Base-by-base conservation (phyloP, 2,888 invertebrate genomes). In the Odontocolon sp. region DNA sequence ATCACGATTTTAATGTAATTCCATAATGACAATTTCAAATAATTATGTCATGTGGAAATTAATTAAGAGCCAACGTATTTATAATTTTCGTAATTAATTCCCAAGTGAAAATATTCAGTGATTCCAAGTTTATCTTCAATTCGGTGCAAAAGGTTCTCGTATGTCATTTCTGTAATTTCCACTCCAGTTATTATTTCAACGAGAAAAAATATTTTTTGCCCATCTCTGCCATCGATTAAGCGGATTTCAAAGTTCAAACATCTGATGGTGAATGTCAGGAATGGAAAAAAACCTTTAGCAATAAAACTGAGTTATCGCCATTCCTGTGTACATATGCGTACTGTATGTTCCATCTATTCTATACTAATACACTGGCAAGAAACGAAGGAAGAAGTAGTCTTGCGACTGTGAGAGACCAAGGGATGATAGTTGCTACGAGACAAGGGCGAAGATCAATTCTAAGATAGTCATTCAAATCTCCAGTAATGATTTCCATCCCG, bases 391-490 rank as follows among this genome's bases (percentile, higher is more conserved):
- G 31, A 14, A 36, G 33, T 47, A 40, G 50, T 73, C 42, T 45
- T 33, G 21, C 21, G 61, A 36, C 42, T 50, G 69, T 57, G 68
- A 42, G 56, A 78, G 77, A 67, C 68, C 74, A 68, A 70, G 57
- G 64, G 47, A 57, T 40, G 40, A 40, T 61, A 14, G 67, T 45
- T 21, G 47, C 18, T 26, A 31, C 73, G 66, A 70, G 77, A 68
- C 74, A 64, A 79, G 56, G 61, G 75, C 78, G 81, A 80, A 87
- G 89, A 89, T 89, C 87, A 87, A 87, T 88, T 86, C 69, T 80
- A 82, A 87, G 89, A 89, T 90, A 89, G 88, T 87, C 87, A 90
- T 90, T 88, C 87, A 89, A 90, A 90, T 90, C 86, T 87, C 85
- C 85, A 84, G 87, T 89, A 90, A 90, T 90, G 89, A 90, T 90